Conservation (phyloP, 1,140 invertebrate genomes). For the Drosophila bocki region DNA sequence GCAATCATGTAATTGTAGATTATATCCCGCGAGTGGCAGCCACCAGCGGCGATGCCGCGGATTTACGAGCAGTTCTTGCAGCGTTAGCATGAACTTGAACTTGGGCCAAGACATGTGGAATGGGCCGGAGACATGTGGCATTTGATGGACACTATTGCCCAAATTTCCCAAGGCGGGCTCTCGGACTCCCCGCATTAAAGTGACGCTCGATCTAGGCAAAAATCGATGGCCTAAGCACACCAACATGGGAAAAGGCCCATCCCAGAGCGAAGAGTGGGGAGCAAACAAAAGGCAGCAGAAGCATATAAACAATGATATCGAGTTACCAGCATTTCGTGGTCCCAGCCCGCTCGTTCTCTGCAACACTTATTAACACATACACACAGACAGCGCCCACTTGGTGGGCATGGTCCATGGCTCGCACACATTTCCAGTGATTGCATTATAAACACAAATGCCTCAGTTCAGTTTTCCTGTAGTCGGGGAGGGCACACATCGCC, state of each 20-base stretch:
- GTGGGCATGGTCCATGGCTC: slow-evolving; percentile 17
- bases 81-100: slow-evolving; percentile 57
- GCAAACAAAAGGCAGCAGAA: slow-evolving; percentile 72
- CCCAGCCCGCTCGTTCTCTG: slow-evolving; percentile 46
- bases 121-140: slow-evolving; percentile 10
- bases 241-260: slow-evolving; percentile 39
- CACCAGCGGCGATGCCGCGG: slow-evolving; percentile 44
- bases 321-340: slow-evolving; percentile 73
- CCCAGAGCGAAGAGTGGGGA: slow-evolving; percentile 68
- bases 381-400: slow-evolving; percentile 21
- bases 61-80: slow-evolving; percentile 44
- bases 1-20: slow-evolving; percentile 76
- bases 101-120: slow-evolving; percentile 5
- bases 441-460: slow-evolving; percentile 59
- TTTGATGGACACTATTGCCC: slow-evolving; percentile 25
- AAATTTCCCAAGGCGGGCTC: slow-evolving; percentile 7
- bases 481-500: slow-evolving; percentile 12
- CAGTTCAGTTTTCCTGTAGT: slow-evolving; percentile 24
- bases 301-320: slow-evolving; percentile 83
- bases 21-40: slow-evolving; percentile 49
- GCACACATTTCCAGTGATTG: slow-evolving; percentile 59
- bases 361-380: slow-evolving; percentile 69
- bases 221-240: slow-evolving; percentile 46
- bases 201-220: slow-evolving; percentile 33
- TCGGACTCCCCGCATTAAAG: slow-evolving; percentile 29